Conservation (phyloP, 2,888 invertebrate genomes). For the Agrilus biguttatus region DNA sequence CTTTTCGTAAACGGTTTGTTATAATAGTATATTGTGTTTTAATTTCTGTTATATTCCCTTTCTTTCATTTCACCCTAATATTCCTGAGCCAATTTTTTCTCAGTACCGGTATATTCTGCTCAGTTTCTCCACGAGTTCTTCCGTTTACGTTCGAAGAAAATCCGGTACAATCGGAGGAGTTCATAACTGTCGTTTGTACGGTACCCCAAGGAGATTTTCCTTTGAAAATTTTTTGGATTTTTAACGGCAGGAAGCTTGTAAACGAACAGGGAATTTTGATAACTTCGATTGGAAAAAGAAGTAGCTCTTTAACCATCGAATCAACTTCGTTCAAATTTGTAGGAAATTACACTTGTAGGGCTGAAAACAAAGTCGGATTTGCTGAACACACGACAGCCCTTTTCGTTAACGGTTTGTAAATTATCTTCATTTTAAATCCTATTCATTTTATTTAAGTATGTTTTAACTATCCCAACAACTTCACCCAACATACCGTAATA, state of each 20-base stretch:
- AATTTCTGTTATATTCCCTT: constrained; percentile 1
- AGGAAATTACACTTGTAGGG: constrained; percentile 59
- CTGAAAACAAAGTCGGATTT: constrained; percentile 46
- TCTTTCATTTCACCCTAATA: not conserved
- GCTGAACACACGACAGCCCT: constrained; percentile 53
- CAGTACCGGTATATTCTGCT: constrained; percentile 13
- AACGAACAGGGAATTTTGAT: constrained; percentile 11
- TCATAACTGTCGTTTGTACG: constrained; percentile 43
- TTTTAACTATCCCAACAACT: too few species aligned
- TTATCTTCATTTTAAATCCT: constrained; percentile 24
- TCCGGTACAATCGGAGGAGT: constrained; percentile 40
- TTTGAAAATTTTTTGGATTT: constrained; percentile 43
- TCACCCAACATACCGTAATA: too few species aligned
- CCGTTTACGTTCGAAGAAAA: constrained; percentile 48
- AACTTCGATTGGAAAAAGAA: constrained; percentile 19
- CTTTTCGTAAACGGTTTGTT: constrained; percentile 53
- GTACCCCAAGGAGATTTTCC: constrained; percentile 46
- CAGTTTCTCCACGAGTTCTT: constrained; percentile 46
- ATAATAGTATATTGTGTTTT: not conserved
- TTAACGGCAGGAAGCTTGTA: constrained; percentile 30
- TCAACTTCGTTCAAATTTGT: constrained; percentile 33
- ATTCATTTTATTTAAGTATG: constrained; percentile 35
- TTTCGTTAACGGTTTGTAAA: constrained; percentile 48
- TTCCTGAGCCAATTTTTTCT: too few species aligned
- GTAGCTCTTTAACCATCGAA: constrained; percentile 37